These are phyloP conservation scores for Catalaphyllia jardinei DNA, from an alignment of 64 coral and sea anemone species.

Conservation along the genomic window DNA sequence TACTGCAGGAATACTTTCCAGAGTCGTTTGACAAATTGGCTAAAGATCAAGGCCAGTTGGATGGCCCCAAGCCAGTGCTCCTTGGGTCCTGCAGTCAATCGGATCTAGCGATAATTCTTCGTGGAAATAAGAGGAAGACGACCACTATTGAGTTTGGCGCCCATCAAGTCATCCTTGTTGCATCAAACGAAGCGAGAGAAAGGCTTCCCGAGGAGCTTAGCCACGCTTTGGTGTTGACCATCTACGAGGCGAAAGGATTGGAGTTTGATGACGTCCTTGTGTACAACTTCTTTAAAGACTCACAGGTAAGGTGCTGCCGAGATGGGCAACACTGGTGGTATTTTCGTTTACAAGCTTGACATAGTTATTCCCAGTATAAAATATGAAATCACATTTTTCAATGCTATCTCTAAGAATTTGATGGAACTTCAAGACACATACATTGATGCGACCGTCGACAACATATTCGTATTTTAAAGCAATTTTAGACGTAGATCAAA, in stretches of 20 bases:
- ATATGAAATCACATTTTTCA: no score
- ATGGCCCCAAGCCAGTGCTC: conserved; percentile 79
- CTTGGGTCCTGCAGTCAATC: conserved; percentile 43
- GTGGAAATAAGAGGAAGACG: conserved; percentile 52
- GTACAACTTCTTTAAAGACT: conserved; percentile 72
- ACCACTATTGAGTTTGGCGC: conserved; percentile 74
- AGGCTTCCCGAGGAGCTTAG: conserved; percentile 57
- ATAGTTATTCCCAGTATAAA: no score
- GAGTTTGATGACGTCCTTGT: conserved; percentile 75
- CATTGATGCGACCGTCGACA: no score
- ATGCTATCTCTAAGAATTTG: no score
- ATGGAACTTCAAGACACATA: no score
- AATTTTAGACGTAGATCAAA: no score
- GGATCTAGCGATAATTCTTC: conserved; percentile 58
- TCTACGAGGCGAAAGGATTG: conserved; percentile 63
- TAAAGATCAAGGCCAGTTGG: conserved; percentile 81
- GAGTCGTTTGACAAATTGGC: conserved; percentile 84
- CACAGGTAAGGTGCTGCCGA: conserved; percentile 33
- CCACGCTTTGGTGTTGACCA: conserved; percentile 62
- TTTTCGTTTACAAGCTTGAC: no score
- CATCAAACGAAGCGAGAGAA: conserved; percentile 53
- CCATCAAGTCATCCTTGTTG: conserved; percentile 52
- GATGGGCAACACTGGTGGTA: no score
- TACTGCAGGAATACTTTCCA: conserved; percentile 78
- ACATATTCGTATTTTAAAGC: no score